These are phyloP conservation scores for Sturmia bella DNA, from an alignment of 2,888 invertebrate genomes.

Conservation along the genomic window DNA sequence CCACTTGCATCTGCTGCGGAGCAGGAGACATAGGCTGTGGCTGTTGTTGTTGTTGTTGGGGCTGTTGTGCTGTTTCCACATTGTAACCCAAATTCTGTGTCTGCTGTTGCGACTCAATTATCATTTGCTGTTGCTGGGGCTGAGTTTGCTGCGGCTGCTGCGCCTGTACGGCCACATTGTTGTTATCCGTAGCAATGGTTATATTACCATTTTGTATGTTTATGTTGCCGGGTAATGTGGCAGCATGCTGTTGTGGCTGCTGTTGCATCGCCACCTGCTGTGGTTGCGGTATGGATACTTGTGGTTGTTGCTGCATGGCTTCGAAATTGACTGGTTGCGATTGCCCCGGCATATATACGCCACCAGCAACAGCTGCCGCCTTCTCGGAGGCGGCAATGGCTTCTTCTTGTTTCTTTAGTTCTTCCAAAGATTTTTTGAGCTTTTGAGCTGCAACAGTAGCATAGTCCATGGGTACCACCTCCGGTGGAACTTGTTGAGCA, in stretches of 20 bases:
- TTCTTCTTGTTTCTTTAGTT: constrained; percentile 78
- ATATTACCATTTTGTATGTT: constrained; percentile 75
- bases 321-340: constrained; percentile 72
- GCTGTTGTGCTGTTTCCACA: constrained; percentile 56
- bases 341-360: constrained; percentile 72
- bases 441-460: constrained; percentile 78
- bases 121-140: constrained; percentile 62
- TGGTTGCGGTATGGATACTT: constrained; percentile 75
- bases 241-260: constrained; percentile 74
- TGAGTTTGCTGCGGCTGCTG: constrained; percentile 39
- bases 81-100: constrained; percentile 58
- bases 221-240: constrained; percentile 76
- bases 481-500: constrained; percentile 46
- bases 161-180: constrained; percentile 61
- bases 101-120: constrained; percentile 67
- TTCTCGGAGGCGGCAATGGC: constrained; percentile 74
- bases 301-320: constrained; percentile 82
- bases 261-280: constrained; percentile 78
- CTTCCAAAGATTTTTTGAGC: constrained; percentile 79
- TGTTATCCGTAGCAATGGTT: constrained; percentile 73
- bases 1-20: constrained; percentile 69
- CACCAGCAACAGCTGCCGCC: constrained; percentile 61
- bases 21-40: constrained; percentile 74
- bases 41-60: constrained; percentile 51
- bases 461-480: constrained; percentile 76